Evolutionary conservation across 2,113 vertebrate species (phyloP).

Genomic region (Nothocercus julius): DNA sequence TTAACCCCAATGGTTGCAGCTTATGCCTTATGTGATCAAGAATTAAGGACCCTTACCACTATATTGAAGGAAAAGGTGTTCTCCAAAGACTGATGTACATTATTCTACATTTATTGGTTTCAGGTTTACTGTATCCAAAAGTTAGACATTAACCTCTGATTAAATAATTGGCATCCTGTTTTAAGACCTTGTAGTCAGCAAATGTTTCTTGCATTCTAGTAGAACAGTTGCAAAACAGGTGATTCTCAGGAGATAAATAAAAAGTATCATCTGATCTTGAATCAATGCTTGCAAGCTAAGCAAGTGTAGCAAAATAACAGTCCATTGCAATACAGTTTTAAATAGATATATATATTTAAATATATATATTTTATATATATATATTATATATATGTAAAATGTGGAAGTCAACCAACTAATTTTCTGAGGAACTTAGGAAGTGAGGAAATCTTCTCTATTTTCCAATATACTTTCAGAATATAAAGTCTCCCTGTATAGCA

Average conservation of each 20-base stretch:
- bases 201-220: not conserved
- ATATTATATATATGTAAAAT: not conserved
- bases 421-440: conserved; percentile 21
- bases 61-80: not conserved
- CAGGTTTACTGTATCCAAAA: not conserved
- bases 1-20: not conserved
- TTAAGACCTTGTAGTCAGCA: not conserved
- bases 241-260: not conserved
- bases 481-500: not conserved
- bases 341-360: not conserved
- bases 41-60: not conserved
- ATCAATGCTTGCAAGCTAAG: not conserved
- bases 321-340: not conserved
- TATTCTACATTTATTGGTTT: not conserved
- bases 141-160: not conserved
- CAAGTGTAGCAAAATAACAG: not conserved
- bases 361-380: no score
- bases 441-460: conserved; percentile 31
- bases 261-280: not conserved
- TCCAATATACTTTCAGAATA: not conserved
- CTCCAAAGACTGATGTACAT: not conserved
- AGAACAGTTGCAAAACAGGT: not conserved
- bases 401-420: conserved; percentile 43
- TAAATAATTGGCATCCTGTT: not conserved
- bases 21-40: not conserved